Evolutionary conservation across 2,888 invertebrate species (phyloP).

Genomic region (Frankliniella fusca): DNA sequence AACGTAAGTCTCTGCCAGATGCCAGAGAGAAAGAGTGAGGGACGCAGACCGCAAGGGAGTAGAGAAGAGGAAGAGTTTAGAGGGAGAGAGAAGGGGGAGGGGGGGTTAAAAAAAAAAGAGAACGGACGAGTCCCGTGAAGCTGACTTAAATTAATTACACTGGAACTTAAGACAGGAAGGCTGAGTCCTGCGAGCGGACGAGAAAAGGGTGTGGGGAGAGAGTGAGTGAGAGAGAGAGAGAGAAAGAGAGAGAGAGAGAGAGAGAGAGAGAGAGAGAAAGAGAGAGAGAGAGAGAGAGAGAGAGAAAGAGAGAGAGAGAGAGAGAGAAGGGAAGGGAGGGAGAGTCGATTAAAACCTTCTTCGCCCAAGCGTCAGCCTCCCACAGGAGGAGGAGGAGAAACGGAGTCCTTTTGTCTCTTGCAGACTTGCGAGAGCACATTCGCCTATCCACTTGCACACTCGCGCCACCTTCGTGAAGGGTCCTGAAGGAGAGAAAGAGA

Average conservation of each 20-base stretch:
- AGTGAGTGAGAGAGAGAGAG: not conserved
- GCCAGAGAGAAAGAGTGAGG: not conserved
- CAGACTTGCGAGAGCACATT: too few species aligned
- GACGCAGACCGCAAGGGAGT: not conserved
- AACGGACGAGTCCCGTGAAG: not conserved
- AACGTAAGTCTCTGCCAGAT: too few species aligned
- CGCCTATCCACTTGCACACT: too few species aligned
- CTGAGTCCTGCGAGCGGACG: not conserved
- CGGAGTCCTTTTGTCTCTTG: too few species aligned
- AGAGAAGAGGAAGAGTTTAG: not conserved
- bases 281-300: not conserved
- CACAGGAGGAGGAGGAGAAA: too few species aligned
- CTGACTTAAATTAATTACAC: constrained; percentile 1
- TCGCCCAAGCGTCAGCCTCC: not conserved
- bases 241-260: not conserved
- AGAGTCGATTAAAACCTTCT: constrained; percentile 9
- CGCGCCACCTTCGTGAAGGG: too few species aligned
- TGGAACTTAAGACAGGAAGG: constrained; percentile 10
- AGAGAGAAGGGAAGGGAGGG: not conserved
- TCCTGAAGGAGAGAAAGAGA: not conserved
- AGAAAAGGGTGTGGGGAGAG: not conserved
- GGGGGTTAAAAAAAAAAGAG: not conserved
- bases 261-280: too few species aligned
- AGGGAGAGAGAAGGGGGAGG: not conserved
- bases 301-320: not conserved